Evolutionary conservation across 2,113 vertebrate genomes (phyloP).

Genomic region (Pungitius pungitius): DNA sequence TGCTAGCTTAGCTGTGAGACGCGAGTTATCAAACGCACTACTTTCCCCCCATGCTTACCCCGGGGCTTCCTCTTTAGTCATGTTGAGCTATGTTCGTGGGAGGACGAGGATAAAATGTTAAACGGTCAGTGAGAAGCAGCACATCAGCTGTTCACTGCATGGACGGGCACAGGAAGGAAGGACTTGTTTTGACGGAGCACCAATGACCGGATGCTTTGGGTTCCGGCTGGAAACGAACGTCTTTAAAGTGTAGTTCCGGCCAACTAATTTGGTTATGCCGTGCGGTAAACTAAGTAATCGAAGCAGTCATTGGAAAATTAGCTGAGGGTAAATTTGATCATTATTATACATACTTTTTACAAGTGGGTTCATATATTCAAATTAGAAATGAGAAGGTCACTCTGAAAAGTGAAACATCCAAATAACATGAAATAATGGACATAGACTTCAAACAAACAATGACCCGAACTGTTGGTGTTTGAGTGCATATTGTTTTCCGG

Average conservation of each 20-base stretch:
- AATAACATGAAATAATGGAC: neutral
- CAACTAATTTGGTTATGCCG: neutral
- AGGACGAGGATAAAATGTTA: slow-evolving; percentile 6
- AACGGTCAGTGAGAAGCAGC: slow-evolving; percentile 8
- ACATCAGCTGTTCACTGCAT: slow-evolving; percentile 69
- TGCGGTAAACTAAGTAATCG: slow-evolving; percentile 2
- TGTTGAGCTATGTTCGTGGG: slow-evolving; percentile 47
- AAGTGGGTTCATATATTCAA: neutral
- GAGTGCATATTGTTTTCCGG: neutral
- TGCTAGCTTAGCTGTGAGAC: neutral
- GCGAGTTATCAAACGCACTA: neutral
- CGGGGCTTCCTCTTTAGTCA: slow-evolving; percentile 79
- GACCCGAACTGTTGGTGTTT: neutral
- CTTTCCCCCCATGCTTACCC: slow-evolving; percentile 69
- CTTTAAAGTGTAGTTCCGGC: slow-evolving; percentile 45
- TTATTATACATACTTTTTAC: neutral
- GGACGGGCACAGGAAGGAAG: slow-evolving; percentile 54
- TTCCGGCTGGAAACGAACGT: slow-evolving; percentile 70
- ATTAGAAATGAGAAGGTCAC: neutral
- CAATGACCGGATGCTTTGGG: neutral
- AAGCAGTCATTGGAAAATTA: neutral
- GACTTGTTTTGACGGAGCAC: slow-evolving; percentile 63
- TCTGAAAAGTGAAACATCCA: neutral
- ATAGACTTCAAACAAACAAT: neutral
- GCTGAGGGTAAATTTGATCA: neutral